Evolutionary conservation across 1,140 invertebrate genomes (phyloP).

Genomic region (Caenorhabditis tropicalis): DNA sequence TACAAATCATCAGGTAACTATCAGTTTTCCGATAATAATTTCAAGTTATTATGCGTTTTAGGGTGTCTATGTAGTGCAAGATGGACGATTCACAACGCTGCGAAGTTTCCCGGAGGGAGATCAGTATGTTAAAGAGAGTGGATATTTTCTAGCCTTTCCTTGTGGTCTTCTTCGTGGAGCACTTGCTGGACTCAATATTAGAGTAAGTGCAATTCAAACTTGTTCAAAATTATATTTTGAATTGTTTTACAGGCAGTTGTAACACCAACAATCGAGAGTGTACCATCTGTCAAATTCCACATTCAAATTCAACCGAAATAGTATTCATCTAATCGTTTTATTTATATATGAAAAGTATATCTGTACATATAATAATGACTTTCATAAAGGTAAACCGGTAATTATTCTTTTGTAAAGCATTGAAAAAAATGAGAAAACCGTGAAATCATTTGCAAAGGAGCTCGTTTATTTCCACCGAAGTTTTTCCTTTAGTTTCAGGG

Average conservation of each 20-base stretch:
- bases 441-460: background rate
- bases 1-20: slow-evolving; percentile 86
- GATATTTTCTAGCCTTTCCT: slow-evolving; percentile 91
- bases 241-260: slow-evolving; percentile 78
- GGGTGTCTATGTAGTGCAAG: slow-evolving; percentile 96
- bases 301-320: slow-evolving; percentile 64
- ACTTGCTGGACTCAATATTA: slow-evolving; percentile 89
- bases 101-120: slow-evolving; percentile 85
- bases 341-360: background rate
- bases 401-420: background rate
- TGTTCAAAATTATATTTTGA: no score
- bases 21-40: background rate
- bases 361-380: background rate
- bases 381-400: background rate
- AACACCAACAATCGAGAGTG: slow-evolving; percentile 87
- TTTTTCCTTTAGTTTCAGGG: slow-evolving; percentile 43
- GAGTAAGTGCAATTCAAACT: slow-evolving; percentile 72
- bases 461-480: slow-evolving; percentile 41
- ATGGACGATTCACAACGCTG: slow-evolving; percentile 90
- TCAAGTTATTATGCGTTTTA: slow-evolving; percentile 65
- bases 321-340: background rate
- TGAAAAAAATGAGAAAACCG: background rate
- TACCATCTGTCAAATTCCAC: slow-evolving; percentile 90
- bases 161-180: slow-evolving; percentile 93
- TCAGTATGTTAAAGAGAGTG: slow-evolving; percentile 89